Percentiles rank a stretch among this genome's conserved stretches.
phyloP scores from a whole-genome alignment of 2,113 vertebrate species.

The Muscicapa adusta region DNA sequence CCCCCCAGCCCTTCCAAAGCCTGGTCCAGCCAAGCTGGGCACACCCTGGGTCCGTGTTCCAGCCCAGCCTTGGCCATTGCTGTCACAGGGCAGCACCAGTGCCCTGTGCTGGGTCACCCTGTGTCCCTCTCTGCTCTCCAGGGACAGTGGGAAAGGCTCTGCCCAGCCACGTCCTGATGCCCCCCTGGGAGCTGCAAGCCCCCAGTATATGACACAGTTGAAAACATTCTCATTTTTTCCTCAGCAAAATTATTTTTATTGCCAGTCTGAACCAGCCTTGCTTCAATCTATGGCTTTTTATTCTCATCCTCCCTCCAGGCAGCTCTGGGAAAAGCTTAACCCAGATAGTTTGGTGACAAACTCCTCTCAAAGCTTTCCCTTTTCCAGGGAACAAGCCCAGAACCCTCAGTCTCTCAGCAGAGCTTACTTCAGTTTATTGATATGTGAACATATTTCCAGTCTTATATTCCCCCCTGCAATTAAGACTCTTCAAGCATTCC shows the following conservation, averaged over 20 bases:
- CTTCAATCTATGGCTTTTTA: neutral
- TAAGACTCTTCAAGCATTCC: neutral
- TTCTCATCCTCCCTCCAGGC: neutral
- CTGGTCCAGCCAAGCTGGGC: neutral
- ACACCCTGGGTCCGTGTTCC: too few species aligned
- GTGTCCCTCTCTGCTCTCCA: too few species aligned
- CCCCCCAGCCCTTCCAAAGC: neutral
- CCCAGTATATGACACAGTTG: too few species aligned
- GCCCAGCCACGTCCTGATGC: neutral
- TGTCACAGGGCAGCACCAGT: rapidly evolving
- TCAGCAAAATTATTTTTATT: neutral
- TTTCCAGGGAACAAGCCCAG: neutral
- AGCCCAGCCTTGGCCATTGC: too few species aligned
- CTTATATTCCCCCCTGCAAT: neutral
- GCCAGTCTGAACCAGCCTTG: neutral
- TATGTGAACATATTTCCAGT: neutral
- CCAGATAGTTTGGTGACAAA: neutral
- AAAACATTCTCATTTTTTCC: neutral
- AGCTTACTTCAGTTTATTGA: neutral
- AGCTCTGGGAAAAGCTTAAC: neutral
- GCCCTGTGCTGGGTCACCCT: rapidly evolving
- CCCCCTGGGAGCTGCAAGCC: rapidly evolving
- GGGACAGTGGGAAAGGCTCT: neutral
- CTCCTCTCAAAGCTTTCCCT: neutral
- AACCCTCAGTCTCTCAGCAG: neutral